Evolutionary conservation across 2,888 invertebrate genomes (phyloP), one percentile per base, ranked within the genome.

Genomic region (Polymixis flavicincta): DNA sequence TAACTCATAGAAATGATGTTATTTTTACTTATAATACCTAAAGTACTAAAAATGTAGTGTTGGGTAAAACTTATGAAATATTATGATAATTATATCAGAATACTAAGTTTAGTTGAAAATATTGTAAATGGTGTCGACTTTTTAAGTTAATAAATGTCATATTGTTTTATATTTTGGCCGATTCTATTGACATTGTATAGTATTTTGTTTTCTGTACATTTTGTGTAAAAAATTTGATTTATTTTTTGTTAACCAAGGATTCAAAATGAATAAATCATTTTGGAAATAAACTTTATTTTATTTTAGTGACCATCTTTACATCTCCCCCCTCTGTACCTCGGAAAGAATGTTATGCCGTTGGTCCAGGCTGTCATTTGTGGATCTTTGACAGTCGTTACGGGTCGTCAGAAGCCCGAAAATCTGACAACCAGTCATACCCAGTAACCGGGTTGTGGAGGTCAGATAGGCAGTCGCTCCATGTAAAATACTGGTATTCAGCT

Each of bases 181-280:
- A 54, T 55, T 45, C 28, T 61, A 55, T 45, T 69, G 50, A 73
- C 17, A 73, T 74, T 83, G 63, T 74, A 75, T 60, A 73, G 68
- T 71, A 67, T 76, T 77, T 78, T 42, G 57, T 82, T 75, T 70
- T 74, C 54, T 86, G 82, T 89, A 85, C 59, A 85, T 85, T 85
- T 87, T 80, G 67, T 84, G 73, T 78, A 83, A 71, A 81, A 83
- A 87, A 70, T 63, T 74, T 74, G 50, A 71, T 68, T 78, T 76
- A 59, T 63, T 72, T 84, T 86, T 72, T 80, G 83, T 83, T 85
- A 54, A 70, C 85, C 89, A 86, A 89, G 89, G 89, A 89, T 83
- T 81, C 64, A 60, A 83, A 85, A 85, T 84, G 82, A 89, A 89
- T 82, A 87, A 86, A 88, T 83, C 69, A 74, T 85, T 87, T 87